Evolutionary conservation across 2,888 invertebrate species (phyloP), one percentile per base, ranked within the genome.

Genomic region (Himalopsyche japonica): DNA sequence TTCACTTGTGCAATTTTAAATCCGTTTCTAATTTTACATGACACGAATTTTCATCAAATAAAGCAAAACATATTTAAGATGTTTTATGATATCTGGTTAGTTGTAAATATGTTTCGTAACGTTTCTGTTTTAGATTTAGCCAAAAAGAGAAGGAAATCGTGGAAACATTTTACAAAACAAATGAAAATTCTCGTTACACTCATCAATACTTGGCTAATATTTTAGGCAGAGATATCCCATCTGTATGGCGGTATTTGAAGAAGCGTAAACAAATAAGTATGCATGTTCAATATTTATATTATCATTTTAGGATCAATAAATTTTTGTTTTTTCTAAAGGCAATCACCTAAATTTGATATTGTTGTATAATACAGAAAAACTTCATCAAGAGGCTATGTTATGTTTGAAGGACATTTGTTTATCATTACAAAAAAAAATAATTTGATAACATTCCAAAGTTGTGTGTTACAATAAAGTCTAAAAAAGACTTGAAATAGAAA

Each of bases 171-270:
- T 78, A 34, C 57, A 37, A 43, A 10, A n/a, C 27, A 24, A 0
- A 57, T 1, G 18, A 76, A 30, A 30, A 76, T 76, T 12, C 30
- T 32, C 79, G 37, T 82, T 20, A 30, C 37, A 57, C 82, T 0
- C 83, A 79, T 20, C 37, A 47, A 18, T 83, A 81, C 27, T 70
- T 85, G 43, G 81, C 77, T 15, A 37, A 76, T 18, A 70, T 81
- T 70, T 79, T 85, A 37, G 81, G 85, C 43, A 81, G 85, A 48
- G 83, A 85, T 37, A 24, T 32, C 8, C 81, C 24, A 12, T 85
- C 85, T 30, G 49, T 85, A 4, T 85, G 83, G 83, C 49, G 85
- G 32, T 81, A 81, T 76, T 27, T 85, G 0, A 57, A 37, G 10
- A 32, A 15, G 4, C 76, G 77, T 18, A 76, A 76, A 76, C 43